Evolutionary conservation across 2,888 invertebrate species (phyloP), one percentile per base, ranked within the genome.

Genomic region (Diadromus collaris): DNA sequence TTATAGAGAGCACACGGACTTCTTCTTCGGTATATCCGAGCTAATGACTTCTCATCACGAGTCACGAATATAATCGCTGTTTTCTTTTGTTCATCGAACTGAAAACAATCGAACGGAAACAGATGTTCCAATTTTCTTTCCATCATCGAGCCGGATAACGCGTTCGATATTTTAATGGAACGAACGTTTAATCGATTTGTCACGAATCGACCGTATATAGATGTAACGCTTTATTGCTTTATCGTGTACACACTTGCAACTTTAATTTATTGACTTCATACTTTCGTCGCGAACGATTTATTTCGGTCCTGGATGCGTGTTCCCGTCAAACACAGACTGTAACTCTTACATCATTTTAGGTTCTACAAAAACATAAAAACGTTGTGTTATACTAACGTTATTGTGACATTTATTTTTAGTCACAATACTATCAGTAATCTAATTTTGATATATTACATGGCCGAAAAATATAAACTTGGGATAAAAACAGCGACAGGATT

Each of bases 51-150:
- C 7, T 29, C 29, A 29, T 29, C 9, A n/a, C 56, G 27, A n/a
- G 5, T 16, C 27, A 16, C 27, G 6, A 0, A 6, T 56, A 2
- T 16, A 29, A 56, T 9, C 32, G n/a, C 16, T n/a, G 29, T 32
- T 16, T 27, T 13, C n/a, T 7, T 16, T 27, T 3, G 56, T 32
- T 56, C 46, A 32, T 65, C 32, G 48, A 65, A 32, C 38, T 19
- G 1, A 13, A 65, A 38, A 24, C 16, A 65, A 65, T 65, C 24
- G n/a, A 38, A 67, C 24, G 67, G 10, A 54, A 54, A 27, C 38
- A 54, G 29, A n/a, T 24, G 51, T 54, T 38, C 38, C 38, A 16
- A 10, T 27, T 9, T 41, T 67, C 9, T 24, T 54, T n/a, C 2
- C n/a, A 27, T 27, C 56, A 32, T 2, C 56, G 29, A 38, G 21